These are phyloP conservation scores for Meloidogyne chitwoodi DNA, from an alignment of 1,140 invertebrate genomes.

Conservation along the genomic window DNA sequence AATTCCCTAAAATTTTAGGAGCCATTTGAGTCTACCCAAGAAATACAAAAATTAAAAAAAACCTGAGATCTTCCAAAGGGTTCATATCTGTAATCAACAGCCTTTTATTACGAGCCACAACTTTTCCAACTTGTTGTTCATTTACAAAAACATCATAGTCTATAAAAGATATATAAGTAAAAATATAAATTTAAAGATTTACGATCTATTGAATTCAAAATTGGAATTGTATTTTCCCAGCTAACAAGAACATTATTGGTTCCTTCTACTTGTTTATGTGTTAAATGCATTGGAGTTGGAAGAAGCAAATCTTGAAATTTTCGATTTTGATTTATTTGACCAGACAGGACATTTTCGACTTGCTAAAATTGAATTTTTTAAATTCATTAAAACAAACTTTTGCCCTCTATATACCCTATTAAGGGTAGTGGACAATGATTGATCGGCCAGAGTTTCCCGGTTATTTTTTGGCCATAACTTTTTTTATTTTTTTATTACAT, in stretches of 20 bases:
- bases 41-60: not conserved
- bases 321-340: not conserved
- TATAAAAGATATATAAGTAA: not conserved
- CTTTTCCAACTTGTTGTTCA: not conserved
- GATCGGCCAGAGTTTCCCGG: too few species aligned
- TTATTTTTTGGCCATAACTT: too few species aligned
- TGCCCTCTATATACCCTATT: too few species aligned
- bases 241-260: not conserved
- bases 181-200: not conserved
- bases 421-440: not conserved
- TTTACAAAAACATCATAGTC: slow-evolving; percentile 19
- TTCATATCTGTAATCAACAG: slow-evolving; percentile 10
- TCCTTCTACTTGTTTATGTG: not conserved
- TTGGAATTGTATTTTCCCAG: slow-evolving; percentile 23
- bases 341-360: not conserved
- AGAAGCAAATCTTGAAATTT: not conserved
- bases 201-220: slow-evolving; percentile 13
- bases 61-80: slow-evolving; percentile 1
- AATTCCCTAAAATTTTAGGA: too few species aligned
- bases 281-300: slow-evolving; percentile 7
- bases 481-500: too few species aligned
- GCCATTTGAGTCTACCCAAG: too few species aligned
- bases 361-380: not conserved
- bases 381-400: not conserved
- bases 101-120: not conserved